phyloP scores from a whole-genome alignment of 2,797 vertebrate species.

The Leptoclinus maculatus region DNA sequence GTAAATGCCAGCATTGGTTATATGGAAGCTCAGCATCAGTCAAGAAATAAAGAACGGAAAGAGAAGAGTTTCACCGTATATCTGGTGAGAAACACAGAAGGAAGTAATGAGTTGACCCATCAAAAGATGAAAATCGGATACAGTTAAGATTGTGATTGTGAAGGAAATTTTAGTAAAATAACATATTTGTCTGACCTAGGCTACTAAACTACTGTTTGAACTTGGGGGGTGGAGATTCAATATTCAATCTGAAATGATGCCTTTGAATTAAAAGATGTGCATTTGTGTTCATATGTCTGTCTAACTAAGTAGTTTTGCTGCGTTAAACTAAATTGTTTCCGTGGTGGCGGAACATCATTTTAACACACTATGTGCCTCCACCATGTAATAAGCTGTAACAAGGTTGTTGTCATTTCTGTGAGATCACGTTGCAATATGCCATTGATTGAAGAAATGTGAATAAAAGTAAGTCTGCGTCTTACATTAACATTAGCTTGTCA shows the following conservation, averaged over 20 bases:
- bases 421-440: not conserved
- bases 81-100: not conserved
- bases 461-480: not conserved
- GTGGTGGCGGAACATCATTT: not conserved
- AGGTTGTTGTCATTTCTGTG: not conserved
- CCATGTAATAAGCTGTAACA: not conserved
- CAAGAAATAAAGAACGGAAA: constrained; percentile 12
- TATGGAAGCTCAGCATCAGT: not conserved
- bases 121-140: constrained; percentile 36
- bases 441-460: not conserved
- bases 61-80: not conserved
- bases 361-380: not conserved
- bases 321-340: not conserved
- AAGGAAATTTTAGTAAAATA: not conserved
- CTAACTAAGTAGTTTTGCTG: not conserved
- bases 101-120: constrained; percentile 73
- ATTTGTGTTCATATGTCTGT: not conserved
- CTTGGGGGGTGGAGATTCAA: not conserved
- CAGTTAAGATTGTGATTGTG: not conserved
- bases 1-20: constrained; percentile 30
- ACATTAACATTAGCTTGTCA: not conserved
- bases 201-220: not conserved
- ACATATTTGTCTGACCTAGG: not conserved
- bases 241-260: not conserved
- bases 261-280: not conserved